These are phyloP conservation scores for Numenius arquata DNA, from an alignment of 2,113 vertebrate genomes.

Conservation along the genomic window DNA sequence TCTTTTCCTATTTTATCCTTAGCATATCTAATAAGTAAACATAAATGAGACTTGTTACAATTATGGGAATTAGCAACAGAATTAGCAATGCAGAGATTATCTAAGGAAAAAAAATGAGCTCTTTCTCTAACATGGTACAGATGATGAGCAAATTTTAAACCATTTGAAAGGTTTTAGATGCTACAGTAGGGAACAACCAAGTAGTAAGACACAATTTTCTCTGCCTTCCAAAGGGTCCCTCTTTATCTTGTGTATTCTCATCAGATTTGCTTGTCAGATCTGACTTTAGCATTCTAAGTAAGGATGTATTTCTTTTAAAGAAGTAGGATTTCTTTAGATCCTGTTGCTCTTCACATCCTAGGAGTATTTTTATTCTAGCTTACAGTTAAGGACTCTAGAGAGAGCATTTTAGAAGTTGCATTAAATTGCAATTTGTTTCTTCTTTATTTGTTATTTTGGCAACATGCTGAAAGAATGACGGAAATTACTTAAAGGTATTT, in stretches of 20 bases:
- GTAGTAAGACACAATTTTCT: background rate
- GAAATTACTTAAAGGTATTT: background rate
- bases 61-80: background rate
- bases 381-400: background rate
- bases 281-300: background rate
- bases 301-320: background rate
- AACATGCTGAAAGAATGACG: background rate
- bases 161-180: background rate
- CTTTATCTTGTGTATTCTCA: background rate
- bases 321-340: background rate
- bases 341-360: background rate
- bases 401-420: background rate
- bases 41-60: background rate
- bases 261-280: background rate
- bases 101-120: background rate
- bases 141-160: background rate
- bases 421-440: background rate
- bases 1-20: background rate
- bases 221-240: background rate
- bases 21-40: background rate
- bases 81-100: background rate
- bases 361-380: background rate
- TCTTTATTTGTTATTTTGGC: background rate
- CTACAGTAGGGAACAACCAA: background rate
- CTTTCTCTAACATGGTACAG: background rate